These are phyloP conservation scores for Alosa alosa DNA, from an alignment of 2,113 vertebrate genomes.

Conservation along the genomic window DNA sequence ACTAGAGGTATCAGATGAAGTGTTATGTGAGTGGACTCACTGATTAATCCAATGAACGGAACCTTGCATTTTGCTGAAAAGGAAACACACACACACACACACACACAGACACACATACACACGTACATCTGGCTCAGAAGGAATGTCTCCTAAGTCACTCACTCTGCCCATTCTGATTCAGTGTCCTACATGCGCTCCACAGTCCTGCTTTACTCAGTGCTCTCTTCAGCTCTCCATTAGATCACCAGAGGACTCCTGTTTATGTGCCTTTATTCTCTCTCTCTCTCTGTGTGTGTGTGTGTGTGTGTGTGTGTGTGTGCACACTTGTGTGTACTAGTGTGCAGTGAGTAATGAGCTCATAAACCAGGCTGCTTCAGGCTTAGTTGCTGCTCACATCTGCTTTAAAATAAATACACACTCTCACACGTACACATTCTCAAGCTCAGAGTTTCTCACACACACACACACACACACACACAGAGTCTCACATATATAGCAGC, in stretches of 20 bases:
- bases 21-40: not conserved
- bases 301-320: not conserved
- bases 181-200: too few relatives aligned
- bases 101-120: too few relatives aligned
- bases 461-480: not conserved
- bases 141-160: too few relatives aligned
- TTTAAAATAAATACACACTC: not conserved
- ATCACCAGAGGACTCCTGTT: too few relatives aligned
- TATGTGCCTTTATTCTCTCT: too few relatives aligned
- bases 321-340: not conserved
- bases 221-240: too few relatives aligned
- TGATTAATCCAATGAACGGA: not conserved
- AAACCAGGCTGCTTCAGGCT: not conserved
- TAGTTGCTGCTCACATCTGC: not conserved
- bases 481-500: not conserved
- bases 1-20: not conserved
- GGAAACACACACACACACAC: not conserved
- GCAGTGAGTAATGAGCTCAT: constrained; percentile 35
- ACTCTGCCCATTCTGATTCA: too few relatives aligned
- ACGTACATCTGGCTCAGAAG: too few relatives aligned
- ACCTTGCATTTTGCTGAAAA: not conserved
- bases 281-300: constrained; percentile 2
- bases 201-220: too few relatives aligned
- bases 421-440: not conserved
- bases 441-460: not conserved